Percentiles rank a stretch among this genome's conserved stretches.
Evolutionary conservation across 2,113 vertebrate species (phyloP).

Genomic region (Lophotis ruficrista): DNA sequence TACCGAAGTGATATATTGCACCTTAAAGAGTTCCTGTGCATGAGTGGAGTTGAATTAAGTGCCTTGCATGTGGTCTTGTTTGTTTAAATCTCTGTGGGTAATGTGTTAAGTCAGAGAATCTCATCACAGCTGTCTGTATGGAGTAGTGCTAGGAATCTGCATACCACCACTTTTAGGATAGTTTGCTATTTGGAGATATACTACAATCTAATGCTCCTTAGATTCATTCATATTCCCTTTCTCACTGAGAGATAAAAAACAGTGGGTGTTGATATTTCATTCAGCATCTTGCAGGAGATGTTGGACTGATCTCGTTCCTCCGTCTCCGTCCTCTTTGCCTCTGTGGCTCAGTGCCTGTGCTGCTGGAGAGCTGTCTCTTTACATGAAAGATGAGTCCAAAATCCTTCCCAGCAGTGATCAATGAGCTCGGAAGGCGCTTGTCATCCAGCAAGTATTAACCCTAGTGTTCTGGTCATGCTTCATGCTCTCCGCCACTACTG

Average conservation of each 20-base stretch:
- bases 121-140: background rate
- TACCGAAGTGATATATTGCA: background rate
- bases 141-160: background rate
- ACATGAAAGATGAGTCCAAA: slow-evolving; percentile 26
- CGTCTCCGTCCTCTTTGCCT: background rate
- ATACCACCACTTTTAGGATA: background rate
- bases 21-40: background rate
- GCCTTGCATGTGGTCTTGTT: background rate
- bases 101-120: background rate
- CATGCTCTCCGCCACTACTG: background rate
- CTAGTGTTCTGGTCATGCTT: background rate
- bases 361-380: background rate
- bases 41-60: background rate
- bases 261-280: background rate
- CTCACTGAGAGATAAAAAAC: background rate
- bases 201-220: background rate
- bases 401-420: slow-evolving; percentile 34
- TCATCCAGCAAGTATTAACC: slow-evolving; percentile 18
- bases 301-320: background rate
- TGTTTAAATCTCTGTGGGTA: background rate
- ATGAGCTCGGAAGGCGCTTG: background rate
- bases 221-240: background rate
- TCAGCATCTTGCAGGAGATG: background rate
- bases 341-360: background rate
- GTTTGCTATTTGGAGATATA: background rate